These are phyloP conservation scores for Xestoiulus laeticollis DNA, from an alignment of 2,888 invertebrate species.

Conservation along the genomic window DNA sequence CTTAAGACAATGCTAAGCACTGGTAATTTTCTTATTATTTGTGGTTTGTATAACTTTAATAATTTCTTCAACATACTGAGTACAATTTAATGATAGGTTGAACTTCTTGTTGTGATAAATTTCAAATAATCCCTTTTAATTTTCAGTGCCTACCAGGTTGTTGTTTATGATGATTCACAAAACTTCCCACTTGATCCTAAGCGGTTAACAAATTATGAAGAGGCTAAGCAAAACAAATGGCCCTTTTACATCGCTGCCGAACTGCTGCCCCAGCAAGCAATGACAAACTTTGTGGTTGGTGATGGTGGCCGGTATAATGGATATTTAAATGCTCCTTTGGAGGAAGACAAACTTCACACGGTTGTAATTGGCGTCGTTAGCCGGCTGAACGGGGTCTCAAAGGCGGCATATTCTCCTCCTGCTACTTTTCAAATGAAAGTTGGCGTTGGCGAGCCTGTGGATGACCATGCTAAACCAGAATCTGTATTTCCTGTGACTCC, in stretches of 20 bases:
- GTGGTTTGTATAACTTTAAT: too few relatives aligned
- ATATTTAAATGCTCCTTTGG: conserved; percentile 79
- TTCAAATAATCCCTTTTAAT: too few relatives aligned
- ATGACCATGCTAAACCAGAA: background rate
- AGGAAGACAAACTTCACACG: conserved; percentile 70
- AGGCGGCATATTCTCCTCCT: conserved; percentile 71
- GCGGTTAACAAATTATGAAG: conserved; percentile 73
- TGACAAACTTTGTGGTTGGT: conserved; percentile 78
- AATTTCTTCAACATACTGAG: background rate
- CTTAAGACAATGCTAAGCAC: background rate
- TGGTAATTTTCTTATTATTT: too few relatives aligned
- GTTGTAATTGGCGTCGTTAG: conserved; percentile 78
- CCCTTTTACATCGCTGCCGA: conserved; percentile 87
- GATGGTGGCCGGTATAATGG: conserved; percentile 77
- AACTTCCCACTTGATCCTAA: conserved; percentile 72
- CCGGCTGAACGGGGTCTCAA: conserved; percentile 73
- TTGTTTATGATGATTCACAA: conserved; percentile 73
- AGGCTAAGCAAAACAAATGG: conserved; percentile 74
- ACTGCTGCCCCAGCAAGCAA: conserved; percentile 73
- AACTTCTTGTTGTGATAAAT: too few relatives aligned
- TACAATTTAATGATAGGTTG: background rate
- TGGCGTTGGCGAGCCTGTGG: background rate
- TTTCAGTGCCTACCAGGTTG: conserved; percentile 74
- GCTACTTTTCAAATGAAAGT: conserved; percentile 38
- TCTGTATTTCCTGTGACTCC: conserved; percentile 5